phyloP scores from a whole-genome alignment of 2,797 vertebrate species.

The Squalus acanthias region DNA sequence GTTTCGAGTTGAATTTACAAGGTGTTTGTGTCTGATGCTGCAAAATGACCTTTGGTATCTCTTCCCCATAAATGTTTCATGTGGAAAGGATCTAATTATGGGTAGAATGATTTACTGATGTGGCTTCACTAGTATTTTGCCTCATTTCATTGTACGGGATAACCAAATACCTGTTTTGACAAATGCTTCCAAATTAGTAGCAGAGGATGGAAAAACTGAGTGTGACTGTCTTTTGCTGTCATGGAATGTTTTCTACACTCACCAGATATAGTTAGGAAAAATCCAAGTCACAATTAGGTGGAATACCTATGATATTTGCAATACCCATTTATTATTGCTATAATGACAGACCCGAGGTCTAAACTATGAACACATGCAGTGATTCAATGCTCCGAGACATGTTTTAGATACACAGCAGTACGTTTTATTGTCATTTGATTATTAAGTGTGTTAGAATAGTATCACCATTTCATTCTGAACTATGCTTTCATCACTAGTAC shows the following conservation, averaged over 20 bases:
- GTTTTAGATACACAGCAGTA: not conserved
- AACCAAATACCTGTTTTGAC: not conserved
- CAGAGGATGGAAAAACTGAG: not conserved
- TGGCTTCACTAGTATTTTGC: not conserved
- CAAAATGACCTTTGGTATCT: not conserved
- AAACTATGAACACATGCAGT: not conserved
- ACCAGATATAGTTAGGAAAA: not conserved
- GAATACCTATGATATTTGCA: not conserved
- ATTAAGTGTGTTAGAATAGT: too few species aligned
- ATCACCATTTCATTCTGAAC: not conserved
- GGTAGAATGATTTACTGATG: not conserved
- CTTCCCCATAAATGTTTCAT: not conserved
- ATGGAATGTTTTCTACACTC: not conserved
- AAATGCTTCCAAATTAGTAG: conserved; percentile 8
- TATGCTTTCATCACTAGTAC: not conserved
- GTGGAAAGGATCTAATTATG: not conserved
- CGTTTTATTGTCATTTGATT: not conserved
- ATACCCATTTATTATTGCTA: not conserved
- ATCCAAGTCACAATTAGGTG: not conserved
- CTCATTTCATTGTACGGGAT: not conserved
- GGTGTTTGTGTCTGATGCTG: not conserved
- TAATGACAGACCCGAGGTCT: not conserved
- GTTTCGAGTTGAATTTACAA: not conserved
- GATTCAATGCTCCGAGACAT: not conserved
- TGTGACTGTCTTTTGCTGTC: not conserved